Evolutionary conservation across 2,888 invertebrate genomes (phyloP), one percentile per base, ranked within the genome.

Genomic region (Archaeoteleia sp.): DNA sequence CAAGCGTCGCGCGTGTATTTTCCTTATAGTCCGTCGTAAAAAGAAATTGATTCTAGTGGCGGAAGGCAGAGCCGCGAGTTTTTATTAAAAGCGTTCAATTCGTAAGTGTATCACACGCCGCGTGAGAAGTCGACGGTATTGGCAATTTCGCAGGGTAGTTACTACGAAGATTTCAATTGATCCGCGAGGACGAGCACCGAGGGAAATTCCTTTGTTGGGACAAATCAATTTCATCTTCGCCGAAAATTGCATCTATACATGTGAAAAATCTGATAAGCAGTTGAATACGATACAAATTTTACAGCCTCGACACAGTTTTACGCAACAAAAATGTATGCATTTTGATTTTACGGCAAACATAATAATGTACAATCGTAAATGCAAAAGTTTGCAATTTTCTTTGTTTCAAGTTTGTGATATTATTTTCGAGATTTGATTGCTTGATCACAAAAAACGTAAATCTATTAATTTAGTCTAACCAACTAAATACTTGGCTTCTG

Each of bases 61-160:
- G 51, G 61, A 49, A 60, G 53, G 46, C 17, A 17, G 46, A 67
- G 57, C 61, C 67, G 58, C 62, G 67, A 62, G 58, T 68, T 68
- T 68, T 68, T 68, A 68, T 68, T 67, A 67, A 67, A 62, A 67
- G 43, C 48, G 58, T 58, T 67, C 67, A 37, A 57, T 43, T 61
- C 48, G 53, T 61, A 61, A 67, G 67, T 67, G 61, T 67, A 67
- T 67, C 67, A 61, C 61, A 57, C 49, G 55, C 61, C 37, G 55
- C 62, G 51, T 53, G 55, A 67, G 42, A 61, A 67, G 54, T 61
- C 54, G 54, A 30, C 48, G 49, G 40, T 51, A 43, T 23, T 46
- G 57, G 53, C 62, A 67, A 62, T 62, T 62, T 67, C 34, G 61
- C 32, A 46, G 53, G 51, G 49, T 57, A 53, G 62, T 62, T 67